Percentiles rank a stretch among this genome's conserved stretches.
These are phyloP conservation scores for Ophion ventricosus DNA, from an alignment of 2,888 invertebrate genomes.

Conservation along the genomic window DNA sequence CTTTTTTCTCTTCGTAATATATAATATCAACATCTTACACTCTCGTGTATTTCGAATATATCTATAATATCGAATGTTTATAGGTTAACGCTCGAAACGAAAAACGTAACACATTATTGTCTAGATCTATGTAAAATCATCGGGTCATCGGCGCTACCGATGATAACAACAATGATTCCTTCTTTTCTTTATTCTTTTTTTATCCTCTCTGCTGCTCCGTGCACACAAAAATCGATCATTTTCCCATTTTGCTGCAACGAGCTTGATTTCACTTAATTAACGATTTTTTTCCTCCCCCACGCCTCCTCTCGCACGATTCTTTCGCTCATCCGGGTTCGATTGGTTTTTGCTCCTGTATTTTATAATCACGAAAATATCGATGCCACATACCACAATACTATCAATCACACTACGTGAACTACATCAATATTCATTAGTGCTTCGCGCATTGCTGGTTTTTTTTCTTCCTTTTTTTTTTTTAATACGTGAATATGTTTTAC, in stretches of 20 bases:
- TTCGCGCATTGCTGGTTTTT: slow-evolving; percentile 46
- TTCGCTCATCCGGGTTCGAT: neutral
- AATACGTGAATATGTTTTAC: slow-evolving; percentile 60
- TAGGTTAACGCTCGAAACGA: slow-evolving; percentile 67
- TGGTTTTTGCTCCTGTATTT: slow-evolving; percentile 27
- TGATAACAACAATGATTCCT: slow-evolving; percentile 67
- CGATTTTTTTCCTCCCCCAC: slow-evolving; percentile 3
- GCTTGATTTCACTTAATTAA: neutral
- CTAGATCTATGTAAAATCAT: slow-evolving; percentile 70
- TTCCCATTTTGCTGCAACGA: neutral
- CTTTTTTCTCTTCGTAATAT: slow-evolving; percentile 58
- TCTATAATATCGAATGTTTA: slow-evolving; percentile 65
- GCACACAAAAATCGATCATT: slow-evolving; percentile 43
- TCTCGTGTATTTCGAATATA: slow-evolving; percentile 63
- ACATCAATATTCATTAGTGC: slow-evolving; percentile 66
- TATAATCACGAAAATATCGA: slow-evolving; percentile 64
- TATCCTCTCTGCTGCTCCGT: slow-evolving; percentile 17
- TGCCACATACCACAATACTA: slow-evolving; percentile 60
- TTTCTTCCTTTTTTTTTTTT: slow-evolving; percentile 35
- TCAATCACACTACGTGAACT: slow-evolving; percentile 64
- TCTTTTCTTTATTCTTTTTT: slow-evolving; percentile 12
- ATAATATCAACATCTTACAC: slow-evolving; percentile 66
- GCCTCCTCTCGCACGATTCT: neutral
- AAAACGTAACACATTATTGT: slow-evolving; percentile 75
- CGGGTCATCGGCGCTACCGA: slow-evolving; percentile 69